These are phyloP conservation scores for Dugesia japonica DNA, from an alignment of 2,888 invertebrate genomes.

Conservation along the genomic window DNA sequence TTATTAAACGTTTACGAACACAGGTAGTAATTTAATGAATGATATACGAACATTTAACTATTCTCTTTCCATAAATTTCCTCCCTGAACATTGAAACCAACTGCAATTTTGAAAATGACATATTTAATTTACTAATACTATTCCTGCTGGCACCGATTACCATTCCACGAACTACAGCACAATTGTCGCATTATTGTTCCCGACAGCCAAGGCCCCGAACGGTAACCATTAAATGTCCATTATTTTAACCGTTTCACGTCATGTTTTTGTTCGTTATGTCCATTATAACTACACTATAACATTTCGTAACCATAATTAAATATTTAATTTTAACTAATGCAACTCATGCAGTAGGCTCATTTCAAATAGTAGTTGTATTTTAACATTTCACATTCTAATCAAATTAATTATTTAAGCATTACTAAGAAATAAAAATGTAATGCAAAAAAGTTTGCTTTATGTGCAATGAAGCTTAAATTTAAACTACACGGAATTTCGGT, in stretches of 20 bases:
- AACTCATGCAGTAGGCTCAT: too few species aligned
- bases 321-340: too few species aligned
- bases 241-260: neutral
- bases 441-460: too few species aligned
- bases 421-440: too few species aligned
- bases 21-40: neutral
- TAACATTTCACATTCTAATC: too few species aligned
- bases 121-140: neutral
- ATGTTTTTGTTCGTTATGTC: neutral
- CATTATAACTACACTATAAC: too few species aligned
- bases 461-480: too few species aligned
- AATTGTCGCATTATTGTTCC: neutral
- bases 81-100: neutral
- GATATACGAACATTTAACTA: neutral
- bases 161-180: neutral
- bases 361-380: too few species aligned
- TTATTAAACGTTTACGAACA: neutral
- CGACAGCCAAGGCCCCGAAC: constrained; percentile 16
- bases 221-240: constrained; percentile 20
- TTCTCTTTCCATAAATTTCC: neutral
- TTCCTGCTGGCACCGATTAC: neutral
- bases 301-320: too few species aligned
- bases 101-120: neutral
- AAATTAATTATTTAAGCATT: too few species aligned
- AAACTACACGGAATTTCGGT: too few species aligned